Conservation (phyloP, 2,113 vertebrate genomes). For the Climacteris rufus region DNA sequence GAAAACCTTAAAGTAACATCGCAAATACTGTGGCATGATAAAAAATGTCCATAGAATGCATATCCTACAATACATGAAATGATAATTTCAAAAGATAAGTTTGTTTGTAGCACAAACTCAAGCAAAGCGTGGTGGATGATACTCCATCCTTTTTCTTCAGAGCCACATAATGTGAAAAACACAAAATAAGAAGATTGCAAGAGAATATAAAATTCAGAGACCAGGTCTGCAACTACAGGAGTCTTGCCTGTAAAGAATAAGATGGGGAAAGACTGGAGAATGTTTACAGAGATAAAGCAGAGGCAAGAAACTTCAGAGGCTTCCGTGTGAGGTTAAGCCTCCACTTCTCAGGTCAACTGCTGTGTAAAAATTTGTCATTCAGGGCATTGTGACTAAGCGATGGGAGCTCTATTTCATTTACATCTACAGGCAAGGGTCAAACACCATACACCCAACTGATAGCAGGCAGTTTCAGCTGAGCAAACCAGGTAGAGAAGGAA, state of each 20-base stretch:
- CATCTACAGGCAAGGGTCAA: conserved; percentile 47
- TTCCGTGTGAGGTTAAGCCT: conserved; percentile 39
- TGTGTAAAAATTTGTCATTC: conserved; percentile 57
- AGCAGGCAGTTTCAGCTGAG: conserved; percentile 31
- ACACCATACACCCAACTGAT: background rate
- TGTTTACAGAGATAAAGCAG: conserved; percentile 62
- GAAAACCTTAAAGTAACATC: background rate
- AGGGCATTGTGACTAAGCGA: background rate
- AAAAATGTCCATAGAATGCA: background rate
- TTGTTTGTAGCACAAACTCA: background rate
- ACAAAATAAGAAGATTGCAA: background rate
- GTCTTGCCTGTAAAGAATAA: background rate
- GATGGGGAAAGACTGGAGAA: background rate
- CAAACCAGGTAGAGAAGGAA: conserved; percentile 55
- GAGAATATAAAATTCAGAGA: background rate
- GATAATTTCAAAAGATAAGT: background rate
- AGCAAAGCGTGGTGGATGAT: background rate
- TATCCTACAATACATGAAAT: background rate
- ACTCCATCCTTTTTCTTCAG: background rate
- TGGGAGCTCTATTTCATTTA: background rate
- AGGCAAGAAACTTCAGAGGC: conserved; percentile 58
- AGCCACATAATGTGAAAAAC: background rate
- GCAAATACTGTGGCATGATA: background rate
- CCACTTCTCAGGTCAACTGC: conserved; percentile 50
- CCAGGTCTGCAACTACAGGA: background rate